These are phyloP conservation scores for Bubo blakistoni DNA, from an alignment of 2,113 vertebrate species.

Conservation along the genomic window DNA sequence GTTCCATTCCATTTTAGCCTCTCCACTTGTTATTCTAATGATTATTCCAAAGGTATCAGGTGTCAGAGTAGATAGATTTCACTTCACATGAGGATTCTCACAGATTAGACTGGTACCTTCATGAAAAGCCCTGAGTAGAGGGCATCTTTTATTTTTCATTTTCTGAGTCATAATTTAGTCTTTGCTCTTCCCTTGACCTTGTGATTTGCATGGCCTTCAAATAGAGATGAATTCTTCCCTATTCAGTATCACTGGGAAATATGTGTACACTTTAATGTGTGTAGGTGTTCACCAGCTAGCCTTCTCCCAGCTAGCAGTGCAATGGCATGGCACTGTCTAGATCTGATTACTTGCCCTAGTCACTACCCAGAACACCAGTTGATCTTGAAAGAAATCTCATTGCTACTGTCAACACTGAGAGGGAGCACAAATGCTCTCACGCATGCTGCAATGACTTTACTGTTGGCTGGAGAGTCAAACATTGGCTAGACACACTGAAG, in stretches of 20 bases:
- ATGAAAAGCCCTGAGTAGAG: background rate
- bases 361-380: background rate
- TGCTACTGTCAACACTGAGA: background rate
- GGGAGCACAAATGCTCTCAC: background rate
- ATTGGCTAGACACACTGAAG: background rate
- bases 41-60: conserved; percentile 15
- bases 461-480: background rate
- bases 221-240: background rate
- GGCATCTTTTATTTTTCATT: background rate
- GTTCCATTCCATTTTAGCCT: conserved; percentile 29
- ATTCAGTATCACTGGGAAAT: background rate
- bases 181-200: background rate
- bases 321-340: background rate
- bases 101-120: background rate
- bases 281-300: background rate
- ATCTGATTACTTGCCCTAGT: background rate
- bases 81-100: background rate
- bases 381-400: background rate
- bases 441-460: background rate
- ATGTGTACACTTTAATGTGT: background rate
- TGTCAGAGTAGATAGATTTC: background rate
- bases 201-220: background rate
- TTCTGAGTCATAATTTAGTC: background rate
- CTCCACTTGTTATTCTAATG: conserved; percentile 3
- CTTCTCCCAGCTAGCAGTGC: background rate